These are phyloP conservation scores for Orius insidiosus DNA, from an alignment of 1,140 invertebrate genomes.

Conservation along the genomic window DNA sequence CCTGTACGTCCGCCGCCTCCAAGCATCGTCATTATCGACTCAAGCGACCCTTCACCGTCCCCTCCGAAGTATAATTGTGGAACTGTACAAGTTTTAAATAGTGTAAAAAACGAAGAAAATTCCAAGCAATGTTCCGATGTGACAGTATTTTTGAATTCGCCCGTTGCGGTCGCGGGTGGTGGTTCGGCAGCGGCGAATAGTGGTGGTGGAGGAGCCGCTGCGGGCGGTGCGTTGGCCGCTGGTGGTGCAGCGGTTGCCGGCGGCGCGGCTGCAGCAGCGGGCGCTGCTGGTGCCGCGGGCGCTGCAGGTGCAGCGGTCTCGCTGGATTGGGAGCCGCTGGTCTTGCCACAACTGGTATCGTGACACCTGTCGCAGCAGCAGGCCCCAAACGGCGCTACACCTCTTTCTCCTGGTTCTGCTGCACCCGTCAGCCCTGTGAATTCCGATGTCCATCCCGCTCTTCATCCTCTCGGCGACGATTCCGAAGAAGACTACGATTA, in stretches of 20 bases:
- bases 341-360: no score
- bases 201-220: slow-evolving; percentile 5
- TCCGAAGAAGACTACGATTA: slow-evolving; percentile 9
- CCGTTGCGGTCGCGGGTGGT: slow-evolving; percentile 5
- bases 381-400: no score
- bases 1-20: slow-evolving; percentile 17
- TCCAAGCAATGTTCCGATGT: slow-evolving; percentile 12
- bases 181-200: slow-evolving; percentile 4
- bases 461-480: slow-evolving; percentile 9
- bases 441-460: slow-evolving; percentile 4
- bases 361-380: background rate
- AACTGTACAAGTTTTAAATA: slow-evolving; percentile 6
- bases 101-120: background rate
- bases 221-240: slow-evolving; percentile 3
- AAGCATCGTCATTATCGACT: slow-evolving; percentile 18
- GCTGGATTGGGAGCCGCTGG: background rate
- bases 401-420: no score
- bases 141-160: slow-evolving; percentile 15
- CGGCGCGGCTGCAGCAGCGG: slow-evolving; percentile 12
- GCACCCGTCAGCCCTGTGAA: background rate
- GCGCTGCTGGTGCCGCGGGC: slow-evolving; percentile 1
- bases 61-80: slow-evolving; percentile 6
- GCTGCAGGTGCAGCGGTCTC: background rate
- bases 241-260: slow-evolving; percentile 9
- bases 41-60: slow-evolving; percentile 5